Percentiles rank a stretch among this genome's conserved stretches.
Evolutionary conservation across 1,140 invertebrate species (phyloP).

Genomic region (Cotesia chilonis): DNA sequence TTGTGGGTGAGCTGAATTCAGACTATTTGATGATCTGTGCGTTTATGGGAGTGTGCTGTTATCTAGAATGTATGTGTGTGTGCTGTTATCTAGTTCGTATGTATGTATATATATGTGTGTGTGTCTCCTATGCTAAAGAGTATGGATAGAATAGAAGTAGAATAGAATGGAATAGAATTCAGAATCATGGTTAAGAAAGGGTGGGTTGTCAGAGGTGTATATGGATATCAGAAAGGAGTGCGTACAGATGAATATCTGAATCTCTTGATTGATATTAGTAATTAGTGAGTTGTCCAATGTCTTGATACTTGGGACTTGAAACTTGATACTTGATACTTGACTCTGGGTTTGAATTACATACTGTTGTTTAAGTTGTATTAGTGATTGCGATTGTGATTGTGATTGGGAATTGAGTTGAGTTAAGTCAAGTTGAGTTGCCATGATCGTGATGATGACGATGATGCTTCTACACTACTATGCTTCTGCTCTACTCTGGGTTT

Average conservation of each 20-base stretch:
- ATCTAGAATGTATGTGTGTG: not conserved
- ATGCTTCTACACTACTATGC: too few relatives aligned
- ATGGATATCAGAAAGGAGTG: not conserved
- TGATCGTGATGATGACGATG: conserved; percentile 12
- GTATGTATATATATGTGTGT: not conserved
- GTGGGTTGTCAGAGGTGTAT: not conserved
- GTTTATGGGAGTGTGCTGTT: too few relatives aligned
- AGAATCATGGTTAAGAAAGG: not conserved
- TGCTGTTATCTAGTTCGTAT: not conserved
- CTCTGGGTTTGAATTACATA: not conserved
- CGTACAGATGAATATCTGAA: not conserved
- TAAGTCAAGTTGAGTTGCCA: not conserved
- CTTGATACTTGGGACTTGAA: too few relatives aligned
- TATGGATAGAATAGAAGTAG: not conserved
- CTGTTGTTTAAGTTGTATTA: not conserved
- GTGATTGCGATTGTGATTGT: not conserved
- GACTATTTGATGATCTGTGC: not conserved
- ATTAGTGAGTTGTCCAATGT: conserved; percentile 9
- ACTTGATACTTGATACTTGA: not conserved
- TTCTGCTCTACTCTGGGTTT: too few relatives aligned
- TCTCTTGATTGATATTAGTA: not conserved
- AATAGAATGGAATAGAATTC: not conserved
- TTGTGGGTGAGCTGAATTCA: not conserved
- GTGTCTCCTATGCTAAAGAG: not conserved
- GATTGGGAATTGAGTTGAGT: too few relatives aligned